phyloP scores from a whole-genome alignment of 2,888 invertebrate genomes.

The Noctua comes region DNA sequence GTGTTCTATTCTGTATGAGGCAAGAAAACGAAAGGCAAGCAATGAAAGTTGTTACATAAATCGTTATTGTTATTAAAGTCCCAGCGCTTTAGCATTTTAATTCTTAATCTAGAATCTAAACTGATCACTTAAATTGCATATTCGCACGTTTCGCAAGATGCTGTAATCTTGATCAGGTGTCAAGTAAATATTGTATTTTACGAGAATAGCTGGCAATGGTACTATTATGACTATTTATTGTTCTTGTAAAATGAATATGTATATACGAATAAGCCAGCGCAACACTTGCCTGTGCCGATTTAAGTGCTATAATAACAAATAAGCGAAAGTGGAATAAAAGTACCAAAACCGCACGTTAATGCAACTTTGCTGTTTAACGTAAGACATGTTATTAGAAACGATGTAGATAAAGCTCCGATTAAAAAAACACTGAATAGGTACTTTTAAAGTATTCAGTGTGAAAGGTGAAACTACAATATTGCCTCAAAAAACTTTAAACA shows the following conservation, averaged over 20 bases:
- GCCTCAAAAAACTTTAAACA: neutral
- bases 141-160: slow-evolving; percentile 42
- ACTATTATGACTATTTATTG: slow-evolving; percentile 51
- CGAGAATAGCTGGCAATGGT: slow-evolving; percentile 34
- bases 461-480: neutral
- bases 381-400: too few species aligned
- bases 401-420: neutral
- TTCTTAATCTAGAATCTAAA: slow-evolving; percentile 51
- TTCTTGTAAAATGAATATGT: slow-evolving; percentile 38
- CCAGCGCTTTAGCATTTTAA: slow-evolving; percentile 46
- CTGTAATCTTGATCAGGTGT: slow-evolving; percentile 44
- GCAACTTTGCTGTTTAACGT: neutral
- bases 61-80: slow-evolving; percentile 40
- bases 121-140: slow-evolving; percentile 47
- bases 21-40: slow-evolving; percentile 27
- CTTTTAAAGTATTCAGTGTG: neutral
- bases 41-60: slow-evolving; percentile 37
- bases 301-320: neutral
- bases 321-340: slow-evolving; percentile 18
- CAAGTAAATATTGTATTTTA: slow-evolving; percentile 46
- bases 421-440: neutral
- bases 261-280: neutral
- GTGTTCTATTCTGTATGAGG: neutral
- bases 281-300: slow-evolving; percentile 8
- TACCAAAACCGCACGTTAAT: neutral